phyloP scores from a whole-genome alignment of 2,113 vertebrate genomes.

The Copsychus sechellarum region DNA sequence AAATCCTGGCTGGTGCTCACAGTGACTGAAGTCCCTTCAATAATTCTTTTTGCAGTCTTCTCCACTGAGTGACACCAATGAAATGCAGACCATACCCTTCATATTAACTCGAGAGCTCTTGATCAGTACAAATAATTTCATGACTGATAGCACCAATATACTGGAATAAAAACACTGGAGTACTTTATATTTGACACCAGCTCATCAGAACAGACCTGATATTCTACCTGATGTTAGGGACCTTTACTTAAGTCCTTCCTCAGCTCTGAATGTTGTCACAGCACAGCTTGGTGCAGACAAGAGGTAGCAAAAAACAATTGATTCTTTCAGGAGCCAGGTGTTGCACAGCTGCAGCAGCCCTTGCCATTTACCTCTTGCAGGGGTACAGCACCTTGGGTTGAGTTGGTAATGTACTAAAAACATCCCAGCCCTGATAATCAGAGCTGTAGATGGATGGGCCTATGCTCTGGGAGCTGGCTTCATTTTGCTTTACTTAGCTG shows the following conservation, averaged over 20 bases:
- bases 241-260: background rate
- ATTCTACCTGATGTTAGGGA: background rate
- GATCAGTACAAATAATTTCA: background rate
- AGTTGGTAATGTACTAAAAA: background rate
- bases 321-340: background rate
- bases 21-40: background rate
- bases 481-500: background rate
- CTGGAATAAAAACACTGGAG: background rate
- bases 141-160: background rate
- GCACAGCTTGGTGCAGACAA: background rate
- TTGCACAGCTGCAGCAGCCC: background rate
- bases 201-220: background rate
- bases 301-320: background rate
- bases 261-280: background rate
- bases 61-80: background rate
- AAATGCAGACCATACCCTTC: background rate
- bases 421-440: background rate
- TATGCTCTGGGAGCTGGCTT: background rate
- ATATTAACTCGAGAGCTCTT: background rate
- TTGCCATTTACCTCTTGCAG: background rate
- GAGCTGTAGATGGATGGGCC: background rate
- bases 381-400: background rate
- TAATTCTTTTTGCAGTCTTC: background rate
- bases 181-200: background rate
- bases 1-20: background rate